Percentiles rank a stretch among this genome's conserved stretches.
These are phyloP conservation scores for Daktulosphaira vitifoliae DNA, from an alignment of 1,140 invertebrate species.

Conservation along the genomic window DNA sequence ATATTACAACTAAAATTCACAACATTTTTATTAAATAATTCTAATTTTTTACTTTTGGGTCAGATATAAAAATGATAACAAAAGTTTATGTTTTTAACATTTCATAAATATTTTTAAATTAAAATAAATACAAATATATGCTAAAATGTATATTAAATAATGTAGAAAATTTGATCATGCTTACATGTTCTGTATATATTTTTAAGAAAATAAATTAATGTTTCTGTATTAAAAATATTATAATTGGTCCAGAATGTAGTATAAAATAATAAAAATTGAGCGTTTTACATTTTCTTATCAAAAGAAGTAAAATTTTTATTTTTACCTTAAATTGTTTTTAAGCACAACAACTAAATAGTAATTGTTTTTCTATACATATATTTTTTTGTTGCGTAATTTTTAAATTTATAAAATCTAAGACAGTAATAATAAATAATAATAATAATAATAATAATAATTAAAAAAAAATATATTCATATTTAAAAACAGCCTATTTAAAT, in stretches of 20 bases:
- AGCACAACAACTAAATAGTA: no score
- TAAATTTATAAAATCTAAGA: constrained; percentile 26
- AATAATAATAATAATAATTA: no score
- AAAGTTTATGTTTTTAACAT: constrained; percentile 16
- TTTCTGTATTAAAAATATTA: constrained; percentile 1
- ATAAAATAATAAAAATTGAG: constrained; percentile 24
- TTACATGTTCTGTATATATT: background rate
- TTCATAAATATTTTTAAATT: constrained; percentile 33
- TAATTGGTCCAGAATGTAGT: constrained; percentile 16
- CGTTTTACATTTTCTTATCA: constrained; percentile 12
- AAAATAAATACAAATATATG: constrained; percentile 30
- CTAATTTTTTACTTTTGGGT: constrained; percentile 13
- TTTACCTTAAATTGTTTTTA: no score
- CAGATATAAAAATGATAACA: constrained; percentile 23
- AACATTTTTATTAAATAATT: constrained; percentile 22
- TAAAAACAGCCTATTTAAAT: constrained; percentile 26
- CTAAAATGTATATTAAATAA: constrained; percentile 7
- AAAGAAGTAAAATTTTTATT: constrained; percentile 1
- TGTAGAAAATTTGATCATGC: constrained; percentile 7
- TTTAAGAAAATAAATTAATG: background rate
- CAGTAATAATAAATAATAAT: constrained; percentile 32
- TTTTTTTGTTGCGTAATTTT: background rate
- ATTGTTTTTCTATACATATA: no score
- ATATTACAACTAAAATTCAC: constrained; percentile 30
- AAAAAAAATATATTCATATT: constrained; percentile 30